Evolutionary conservation across 2,888 invertebrate genomes (phyloP).

Genomic region (Phrixothrix hirtus): DNA sequence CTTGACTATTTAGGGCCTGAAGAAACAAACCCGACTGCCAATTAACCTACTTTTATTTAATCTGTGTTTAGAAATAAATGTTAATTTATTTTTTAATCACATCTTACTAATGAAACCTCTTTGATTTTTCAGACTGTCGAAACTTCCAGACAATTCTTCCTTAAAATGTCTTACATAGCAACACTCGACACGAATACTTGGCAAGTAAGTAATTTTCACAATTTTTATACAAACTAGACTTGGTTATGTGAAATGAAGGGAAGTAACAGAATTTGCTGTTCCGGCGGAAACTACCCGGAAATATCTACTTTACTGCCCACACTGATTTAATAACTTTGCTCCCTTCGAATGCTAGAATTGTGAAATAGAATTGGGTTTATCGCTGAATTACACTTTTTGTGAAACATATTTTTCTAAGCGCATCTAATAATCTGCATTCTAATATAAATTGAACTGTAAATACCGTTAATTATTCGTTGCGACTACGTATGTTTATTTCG

Average conservation of each 20-base stretch:
- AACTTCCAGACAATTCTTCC: too few species aligned
- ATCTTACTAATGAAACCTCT: not conserved
- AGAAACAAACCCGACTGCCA: constrained; percentile 18
- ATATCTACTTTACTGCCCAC: constrained; percentile 53
- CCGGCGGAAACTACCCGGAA: constrained; percentile 59
- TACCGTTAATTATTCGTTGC: too few species aligned
- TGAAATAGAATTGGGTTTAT: too few species aligned
- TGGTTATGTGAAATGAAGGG: not conserved
- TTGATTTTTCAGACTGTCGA: not conserved
- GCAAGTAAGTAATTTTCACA: constrained; percentile 54
- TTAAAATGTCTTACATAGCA: constrained; percentile 60
- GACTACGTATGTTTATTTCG: too few species aligned
- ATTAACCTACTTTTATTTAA: constrained; percentile 14
- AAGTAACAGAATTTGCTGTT: constrained; percentile 54
- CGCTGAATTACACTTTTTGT: too few species aligned
- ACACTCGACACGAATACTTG: constrained; percentile 60
- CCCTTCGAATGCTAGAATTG: constrained; percentile 4
- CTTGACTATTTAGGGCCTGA: constrained; percentile 11
- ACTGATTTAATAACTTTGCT: constrained; percentile 54
- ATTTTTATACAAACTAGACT: not conserved
- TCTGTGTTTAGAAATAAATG: constrained; percentile 10
- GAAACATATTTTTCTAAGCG: too few species aligned
- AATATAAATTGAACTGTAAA: too few species aligned
- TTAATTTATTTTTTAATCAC: not conserved
- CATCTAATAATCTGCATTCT: too few species aligned